These are phyloP conservation scores for Antedon mediterranea DNA, from an alignment of 53 echinoderm and acorn worm genomes.

Conservation along the genomic window DNA sequence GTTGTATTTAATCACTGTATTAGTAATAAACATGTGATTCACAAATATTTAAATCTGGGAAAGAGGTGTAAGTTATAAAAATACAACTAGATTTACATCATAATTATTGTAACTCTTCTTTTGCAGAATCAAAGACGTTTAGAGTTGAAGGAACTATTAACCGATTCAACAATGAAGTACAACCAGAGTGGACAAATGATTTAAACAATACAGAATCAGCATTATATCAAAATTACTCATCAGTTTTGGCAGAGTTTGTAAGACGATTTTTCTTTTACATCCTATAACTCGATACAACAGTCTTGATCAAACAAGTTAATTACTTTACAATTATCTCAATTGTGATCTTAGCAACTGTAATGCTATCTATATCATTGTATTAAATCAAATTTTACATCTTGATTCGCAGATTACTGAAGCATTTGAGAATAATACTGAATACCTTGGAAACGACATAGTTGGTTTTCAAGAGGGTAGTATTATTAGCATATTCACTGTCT, in stretches of 20 bases:
- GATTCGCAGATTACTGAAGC: neutral
- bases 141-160: neutral
- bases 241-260: neutral
- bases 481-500: neutral
- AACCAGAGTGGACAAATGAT: neutral
- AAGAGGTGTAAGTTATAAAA: too few relatives aligned
- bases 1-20: too few relatives aligned
- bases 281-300: too few relatives aligned
- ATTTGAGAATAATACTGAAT: neutral
- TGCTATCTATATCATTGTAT: too few relatives aligned
- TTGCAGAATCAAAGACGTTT: neutral
- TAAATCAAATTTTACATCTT: too few relatives aligned
- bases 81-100: too few relatives aligned
- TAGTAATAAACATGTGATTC: too few relatives aligned
- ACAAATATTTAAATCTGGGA: too few relatives aligned
- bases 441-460: neutral
- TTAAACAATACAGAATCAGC: neutral
- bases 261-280: neutral
- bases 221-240: neutral
- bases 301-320: too few relatives aligned
- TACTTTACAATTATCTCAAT: neutral
- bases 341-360: too few relatives aligned
- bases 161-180: neutral
- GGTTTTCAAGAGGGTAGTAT: neutral
- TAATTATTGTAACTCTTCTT: too few relatives aligned